phyloP scores from a whole-genome alignment of 2,113 vertebrate species.

The Prinia subflava region DNA sequence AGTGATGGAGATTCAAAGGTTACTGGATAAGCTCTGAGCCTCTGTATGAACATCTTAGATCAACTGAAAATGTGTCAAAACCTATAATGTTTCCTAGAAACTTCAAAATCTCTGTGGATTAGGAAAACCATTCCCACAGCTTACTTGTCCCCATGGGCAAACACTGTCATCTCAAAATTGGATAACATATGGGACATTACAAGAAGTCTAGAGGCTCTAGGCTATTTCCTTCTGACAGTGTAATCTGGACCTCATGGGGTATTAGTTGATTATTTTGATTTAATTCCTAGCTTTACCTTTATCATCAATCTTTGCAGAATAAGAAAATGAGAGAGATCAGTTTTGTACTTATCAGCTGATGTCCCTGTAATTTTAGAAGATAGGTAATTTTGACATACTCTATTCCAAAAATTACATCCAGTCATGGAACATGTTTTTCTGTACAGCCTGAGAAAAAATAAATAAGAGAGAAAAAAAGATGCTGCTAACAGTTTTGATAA shows the following conservation, averaged over 20 bases:
- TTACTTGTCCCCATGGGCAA: background rate
- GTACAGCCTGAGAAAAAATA: background rate
- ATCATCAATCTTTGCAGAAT: background rate
- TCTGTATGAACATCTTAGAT: background rate
- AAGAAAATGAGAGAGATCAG: background rate
- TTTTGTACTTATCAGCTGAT: background rate
- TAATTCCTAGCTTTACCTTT: background rate
- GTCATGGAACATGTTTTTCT: background rate
- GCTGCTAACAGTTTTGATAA: background rate
- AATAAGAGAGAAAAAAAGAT: background rate
- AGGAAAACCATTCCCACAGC: background rate
- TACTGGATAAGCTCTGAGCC: background rate
- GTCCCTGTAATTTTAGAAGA: background rate
- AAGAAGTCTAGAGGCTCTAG: background rate
- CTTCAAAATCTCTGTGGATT: background rate
- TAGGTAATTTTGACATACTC: background rate
- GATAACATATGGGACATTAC: background rate
- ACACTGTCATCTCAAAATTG: background rate
- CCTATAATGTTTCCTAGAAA: background rate
- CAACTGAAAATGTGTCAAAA: background rate
- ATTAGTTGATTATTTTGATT: background rate
- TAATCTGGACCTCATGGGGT: background rate
- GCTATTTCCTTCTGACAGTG: background rate
- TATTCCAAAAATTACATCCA: background rate
- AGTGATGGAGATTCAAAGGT: background rate